phyloP scores from a whole-genome alignment of 2,113 vertebrate genomes.

The Forbesichthys agassizii region DNA sequence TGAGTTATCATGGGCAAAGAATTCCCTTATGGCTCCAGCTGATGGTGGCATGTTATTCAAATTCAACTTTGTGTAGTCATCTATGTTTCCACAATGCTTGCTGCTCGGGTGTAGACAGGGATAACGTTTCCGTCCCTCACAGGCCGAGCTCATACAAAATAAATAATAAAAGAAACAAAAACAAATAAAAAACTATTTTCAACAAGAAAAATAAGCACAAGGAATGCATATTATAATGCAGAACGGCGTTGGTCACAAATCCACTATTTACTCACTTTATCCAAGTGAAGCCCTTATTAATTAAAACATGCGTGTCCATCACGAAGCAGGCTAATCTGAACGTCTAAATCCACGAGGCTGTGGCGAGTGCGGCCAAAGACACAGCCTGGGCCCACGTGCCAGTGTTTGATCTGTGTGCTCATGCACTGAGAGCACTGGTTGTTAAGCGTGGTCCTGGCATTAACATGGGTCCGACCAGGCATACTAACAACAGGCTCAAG shows the following conservation, averaged over 20 bases:
- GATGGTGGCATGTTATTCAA: no score
- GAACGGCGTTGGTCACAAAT: conserved; percentile 14
- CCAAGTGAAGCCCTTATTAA: conserved; percentile 9
- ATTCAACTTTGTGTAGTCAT: no score
- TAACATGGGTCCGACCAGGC: conserved; percentile 47
- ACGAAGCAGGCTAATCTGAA: conserved; percentile 37
- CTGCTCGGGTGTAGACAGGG: no score
- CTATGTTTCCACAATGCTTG: no score
- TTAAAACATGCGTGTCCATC: conserved; percentile 28
- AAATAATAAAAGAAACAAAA: no score
- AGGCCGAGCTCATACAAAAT: no score
- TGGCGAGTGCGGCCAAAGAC: conserved; percentile 50
- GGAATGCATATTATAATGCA: neutral
- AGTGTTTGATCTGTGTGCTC: conserved; percentile 58
- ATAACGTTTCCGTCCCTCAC: no score
- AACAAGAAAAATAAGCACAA: no score
- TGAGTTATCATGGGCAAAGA: no score
- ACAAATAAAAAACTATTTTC: no score
- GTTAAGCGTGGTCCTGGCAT: conserved; percentile 42
- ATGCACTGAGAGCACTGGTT: conserved; percentile 50
- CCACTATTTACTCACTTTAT: conserved; percentile 22
- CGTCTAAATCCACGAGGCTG: conserved; percentile 55
- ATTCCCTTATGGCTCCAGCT: no score
- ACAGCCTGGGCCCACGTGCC: conserved; percentile 50
- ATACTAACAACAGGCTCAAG: conserved; percentile 71